Base-by-base conservation (phyloP, 2,113 vertebrate species). In the Xenotilapia flavipinnis region DNA sequence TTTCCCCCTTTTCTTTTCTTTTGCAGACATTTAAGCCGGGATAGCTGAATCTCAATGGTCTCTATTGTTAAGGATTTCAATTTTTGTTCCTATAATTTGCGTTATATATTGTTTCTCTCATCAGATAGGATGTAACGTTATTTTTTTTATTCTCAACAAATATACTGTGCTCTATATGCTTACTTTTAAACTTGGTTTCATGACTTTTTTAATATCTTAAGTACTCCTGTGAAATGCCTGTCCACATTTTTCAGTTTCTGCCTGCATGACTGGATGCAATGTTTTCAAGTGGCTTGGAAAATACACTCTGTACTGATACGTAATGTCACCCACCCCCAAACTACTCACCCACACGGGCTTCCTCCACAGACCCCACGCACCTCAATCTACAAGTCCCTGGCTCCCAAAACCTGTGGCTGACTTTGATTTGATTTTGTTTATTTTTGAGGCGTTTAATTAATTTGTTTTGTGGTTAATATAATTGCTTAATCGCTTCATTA, bases 211-310 rank as follows among this genome's bases (percentile, higher is more conserved):
- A 75, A 80, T 90, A 86, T 93, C 86, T 93, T 94, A 96, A 98
- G 97, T 98, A 95, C 97, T 98, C 97, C 97, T 98, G 98, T 99
- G 97, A 98, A 98, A 98, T 99, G 98, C 98, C 98, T 98, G 97
- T 97, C 97, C 97, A 95, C 95, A 87, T 96, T 89, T 96, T 95
- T 93, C 96, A 95, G 97, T 98, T 97, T 98, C 95, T 94, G 97
- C 97, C 97, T 98, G 98, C 99, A 99, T 99, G 99, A 97, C 91
- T 99, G 98, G 97, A 99, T 99, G 99, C 97, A 96, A 97, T 97
- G 97, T 97, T 96, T 97, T 97, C 95, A 90, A 98, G 96, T 97
- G 97, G 98, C 98, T 98, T 99, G 97, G 97, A 96, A 97, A 97
- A 97, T 96, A 96, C 96, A 97, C 84, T 92, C 96, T 97, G 96